Conservation (phyloP, 2,113 vertebrate species). For the Myiagra hebetior region DNA sequence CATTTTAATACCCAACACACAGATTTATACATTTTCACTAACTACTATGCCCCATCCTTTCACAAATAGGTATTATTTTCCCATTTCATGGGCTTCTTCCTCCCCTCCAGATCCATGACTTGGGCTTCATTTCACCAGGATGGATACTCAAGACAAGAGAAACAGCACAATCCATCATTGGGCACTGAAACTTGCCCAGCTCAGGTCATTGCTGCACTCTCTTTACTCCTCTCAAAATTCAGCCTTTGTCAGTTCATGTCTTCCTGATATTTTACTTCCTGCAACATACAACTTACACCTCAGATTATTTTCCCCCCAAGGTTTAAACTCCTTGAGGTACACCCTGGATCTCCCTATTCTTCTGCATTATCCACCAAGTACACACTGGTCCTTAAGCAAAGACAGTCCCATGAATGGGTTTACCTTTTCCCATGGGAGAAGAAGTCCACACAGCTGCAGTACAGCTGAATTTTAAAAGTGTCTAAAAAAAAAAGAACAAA, state of each 20-base stretch:
- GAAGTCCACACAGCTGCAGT: neutral
- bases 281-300: neutral
- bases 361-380: neutral
- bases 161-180: neutral
- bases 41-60: rapidly evolving
- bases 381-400: neutral
- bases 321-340: neutral
- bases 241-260: neutral
- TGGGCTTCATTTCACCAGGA: neutral
- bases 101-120: neutral
- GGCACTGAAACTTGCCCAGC: rapidly evolving
- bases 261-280: neutral
- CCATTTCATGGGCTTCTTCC: neutral
- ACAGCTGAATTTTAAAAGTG: neutral
- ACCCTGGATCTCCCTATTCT: neutral
- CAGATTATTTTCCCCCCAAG: neutral
- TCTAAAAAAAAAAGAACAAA: neutral
- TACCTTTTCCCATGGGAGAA: neutral
- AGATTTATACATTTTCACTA: neutral
- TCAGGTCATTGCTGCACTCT: neutral
- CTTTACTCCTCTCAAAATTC: neutral
- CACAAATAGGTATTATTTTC: neutral
- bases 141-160: neutral
- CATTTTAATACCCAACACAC: neutral
- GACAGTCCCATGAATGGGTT: neutral